phyloP scores from a whole-genome alignment of 2,113 vertebrate species.

The Oenanthe melanoleuca region DNA sequence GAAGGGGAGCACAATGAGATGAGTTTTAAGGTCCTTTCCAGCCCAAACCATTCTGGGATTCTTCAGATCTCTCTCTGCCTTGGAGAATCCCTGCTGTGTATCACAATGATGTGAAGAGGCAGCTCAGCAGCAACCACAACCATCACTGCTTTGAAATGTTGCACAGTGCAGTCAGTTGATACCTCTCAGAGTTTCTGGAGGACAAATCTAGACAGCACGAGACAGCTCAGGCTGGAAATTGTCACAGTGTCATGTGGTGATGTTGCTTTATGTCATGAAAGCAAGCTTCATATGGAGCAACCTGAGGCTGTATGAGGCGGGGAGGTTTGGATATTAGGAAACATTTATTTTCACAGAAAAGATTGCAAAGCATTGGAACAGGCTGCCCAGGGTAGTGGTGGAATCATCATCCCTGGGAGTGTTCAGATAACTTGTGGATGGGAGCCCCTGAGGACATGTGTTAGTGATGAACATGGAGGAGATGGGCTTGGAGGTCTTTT shows the following conservation, averaged over 20 bases:
- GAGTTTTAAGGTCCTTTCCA: neutral
- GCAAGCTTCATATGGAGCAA: neutral
- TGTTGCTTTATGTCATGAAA: neutral
- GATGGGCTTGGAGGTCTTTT: neutral
- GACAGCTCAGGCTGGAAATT: neutral
- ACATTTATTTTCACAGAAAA: neutral
- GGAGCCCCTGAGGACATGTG: no score
- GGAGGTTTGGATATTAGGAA: neutral
- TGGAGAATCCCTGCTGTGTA: neutral
- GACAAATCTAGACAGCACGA: neutral
- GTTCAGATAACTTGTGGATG: neutral
- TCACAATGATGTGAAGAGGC: neutral
- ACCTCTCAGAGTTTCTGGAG: neutral
- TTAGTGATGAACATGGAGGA: neutral
- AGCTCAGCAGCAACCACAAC: neutral
- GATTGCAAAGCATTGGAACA: neutral
- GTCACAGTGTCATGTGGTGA: neutral
- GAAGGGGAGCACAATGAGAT: neutral
- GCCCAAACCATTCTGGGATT: constrained; percentile 21
- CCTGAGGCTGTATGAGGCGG: neutral
- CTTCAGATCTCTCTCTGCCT: neutral
- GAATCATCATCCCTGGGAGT: neutral
- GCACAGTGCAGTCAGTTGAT: neutral
- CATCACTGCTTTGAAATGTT: neutral
- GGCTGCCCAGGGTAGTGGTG: neutral